Conservation (phyloP, 2,113 vertebrate species). For the Oncorhynchus tshawytscha region DNA sequence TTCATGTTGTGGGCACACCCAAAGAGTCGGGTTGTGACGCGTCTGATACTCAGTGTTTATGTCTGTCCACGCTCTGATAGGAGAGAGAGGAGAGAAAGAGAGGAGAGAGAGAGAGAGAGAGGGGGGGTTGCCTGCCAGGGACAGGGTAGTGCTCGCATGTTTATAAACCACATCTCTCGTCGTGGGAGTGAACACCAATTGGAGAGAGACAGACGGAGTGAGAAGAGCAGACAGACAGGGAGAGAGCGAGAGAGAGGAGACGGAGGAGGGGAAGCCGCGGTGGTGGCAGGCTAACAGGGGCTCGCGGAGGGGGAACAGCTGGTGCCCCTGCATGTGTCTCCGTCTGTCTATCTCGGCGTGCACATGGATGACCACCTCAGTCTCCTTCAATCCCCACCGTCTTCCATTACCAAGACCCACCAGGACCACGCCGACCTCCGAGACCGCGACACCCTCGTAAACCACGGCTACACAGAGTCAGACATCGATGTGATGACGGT, state of each 20-base stretch:
- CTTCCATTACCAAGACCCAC: slow-evolving; percentile 74
- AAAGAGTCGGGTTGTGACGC: slow-evolving; percentile 54
- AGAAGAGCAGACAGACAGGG: slow-evolving; percentile 31
- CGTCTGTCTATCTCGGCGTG: slow-evolving; percentile 58
- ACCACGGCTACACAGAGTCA: slow-evolving; percentile 82
- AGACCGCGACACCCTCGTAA: slow-evolving; percentile 76
- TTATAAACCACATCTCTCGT: slow-evolving; percentile 67
- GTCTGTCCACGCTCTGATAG: slow-evolving; percentile 41
- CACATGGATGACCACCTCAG: slow-evolving; percentile 92
- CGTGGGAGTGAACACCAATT: slow-evolving; percentile 71
- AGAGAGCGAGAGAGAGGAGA: slow-evolving; percentile 40
- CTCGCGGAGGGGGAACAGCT: slow-evolving; percentile 71
- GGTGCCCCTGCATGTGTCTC: slow-evolving; percentile 72
- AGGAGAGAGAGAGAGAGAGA: no score
- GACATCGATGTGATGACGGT: slow-evolving; percentile 85
- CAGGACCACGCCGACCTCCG: not conserved
- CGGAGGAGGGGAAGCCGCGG: slow-evolving; percentile 60
- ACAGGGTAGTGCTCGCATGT: slow-evolving; percentile 61
- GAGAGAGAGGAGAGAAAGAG: no score
- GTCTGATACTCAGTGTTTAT: slow-evolving; percentile 61
- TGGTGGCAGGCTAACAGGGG: slow-evolving; percentile 63
- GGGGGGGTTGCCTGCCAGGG: slow-evolving; percentile 55
- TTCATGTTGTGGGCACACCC: slow-evolving; percentile 49
- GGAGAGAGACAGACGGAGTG: slow-evolving; percentile 10
- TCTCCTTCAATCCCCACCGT: slow-evolving; percentile 85